Evolutionary conservation across 1,140 invertebrate species (phyloP).

Genomic region (Ceratina japonica): DNA sequence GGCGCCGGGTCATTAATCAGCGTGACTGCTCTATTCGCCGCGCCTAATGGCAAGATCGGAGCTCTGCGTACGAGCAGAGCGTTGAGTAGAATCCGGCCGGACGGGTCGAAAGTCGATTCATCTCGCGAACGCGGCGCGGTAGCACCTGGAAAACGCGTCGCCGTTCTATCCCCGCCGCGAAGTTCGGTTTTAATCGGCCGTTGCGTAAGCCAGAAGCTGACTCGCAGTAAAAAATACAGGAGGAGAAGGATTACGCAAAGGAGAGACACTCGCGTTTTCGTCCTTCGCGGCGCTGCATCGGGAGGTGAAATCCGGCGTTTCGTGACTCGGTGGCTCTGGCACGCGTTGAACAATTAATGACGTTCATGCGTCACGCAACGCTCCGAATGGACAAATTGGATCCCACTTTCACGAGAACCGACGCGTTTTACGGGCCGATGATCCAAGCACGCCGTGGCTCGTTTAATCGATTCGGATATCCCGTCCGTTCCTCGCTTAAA

Average conservation of each 20-base stretch:
- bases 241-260: slow-evolving; percentile 26
- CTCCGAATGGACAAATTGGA: slow-evolving; percentile 18
- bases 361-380: slow-evolving; percentile 9
- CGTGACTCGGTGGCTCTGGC: slow-evolving; percentile 18
- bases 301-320: slow-evolving; percentile 36
- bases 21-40: slow-evolving; percentile 11
- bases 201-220: slow-evolving; percentile 24
- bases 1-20: slow-evolving; percentile 16
- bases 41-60: not conserved
- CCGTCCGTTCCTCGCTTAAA: not conserved
- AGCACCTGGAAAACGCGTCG: not conserved
- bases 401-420: slow-evolving; percentile 26
- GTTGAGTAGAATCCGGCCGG: not conserved
- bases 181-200: slow-evolving; percentile 20
- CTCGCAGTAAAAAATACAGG: slow-evolving; percentile 27
- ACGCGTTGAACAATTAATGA: slow-evolving; percentile 44
- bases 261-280: slow-evolving; percentile 10
- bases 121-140: not conserved
- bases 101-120: not conserved
- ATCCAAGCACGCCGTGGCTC: not conserved
- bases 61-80: not conserved
- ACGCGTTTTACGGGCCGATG: not conserved
- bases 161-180: not conserved
- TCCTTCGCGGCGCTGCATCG: slow-evolving; percentile 26
- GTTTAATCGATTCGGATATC: no score